Conservation (phyloP, 2,113 vertebrate genomes). For the Leucosticte australis region DNA sequence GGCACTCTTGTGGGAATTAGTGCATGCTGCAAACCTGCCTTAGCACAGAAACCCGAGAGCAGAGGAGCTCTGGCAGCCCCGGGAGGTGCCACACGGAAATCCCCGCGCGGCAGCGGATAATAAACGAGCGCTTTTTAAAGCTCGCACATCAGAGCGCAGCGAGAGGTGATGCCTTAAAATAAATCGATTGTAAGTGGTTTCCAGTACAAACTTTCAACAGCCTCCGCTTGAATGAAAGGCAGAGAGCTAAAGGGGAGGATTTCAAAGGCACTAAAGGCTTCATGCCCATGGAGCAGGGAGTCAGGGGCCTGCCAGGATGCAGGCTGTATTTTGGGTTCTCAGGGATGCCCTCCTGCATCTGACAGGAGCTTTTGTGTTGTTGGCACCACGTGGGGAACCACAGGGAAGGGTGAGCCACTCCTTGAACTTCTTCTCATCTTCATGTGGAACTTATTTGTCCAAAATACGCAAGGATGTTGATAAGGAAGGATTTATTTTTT, state of each 20-base stretch:
- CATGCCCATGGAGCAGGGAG: neutral
- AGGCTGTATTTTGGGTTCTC: neutral
- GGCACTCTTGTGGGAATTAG: neutral
- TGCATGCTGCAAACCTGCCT: neutral
- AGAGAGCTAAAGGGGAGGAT: neutral
- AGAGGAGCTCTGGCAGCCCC: neutral
- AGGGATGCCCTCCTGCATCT: neutral
- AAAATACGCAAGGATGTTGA: neutral
- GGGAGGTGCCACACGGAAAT: neutral
- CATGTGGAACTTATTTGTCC: neutral
- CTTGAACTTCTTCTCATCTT: neutral
- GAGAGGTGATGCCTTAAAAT: slow-evolving; percentile 53
- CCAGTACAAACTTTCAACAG: slow-evolving; percentile 1
- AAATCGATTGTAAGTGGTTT: slow-evolving; percentile 20
- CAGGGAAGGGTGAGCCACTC: neutral
- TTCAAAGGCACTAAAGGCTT: neutral
- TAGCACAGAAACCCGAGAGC: neutral
- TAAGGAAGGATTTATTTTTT: neutral
- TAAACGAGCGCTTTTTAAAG: slow-evolving; percentile 34
- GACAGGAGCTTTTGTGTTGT: neutral
- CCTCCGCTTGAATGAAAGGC: neutral
- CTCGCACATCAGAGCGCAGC: neutral
- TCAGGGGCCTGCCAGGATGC: rapidly evolving
- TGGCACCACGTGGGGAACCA: neutral
- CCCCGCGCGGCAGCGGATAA: neutral